Conservation (phyloP, 2,888 invertebrate species). For the Tenthredo notha region DNA sequence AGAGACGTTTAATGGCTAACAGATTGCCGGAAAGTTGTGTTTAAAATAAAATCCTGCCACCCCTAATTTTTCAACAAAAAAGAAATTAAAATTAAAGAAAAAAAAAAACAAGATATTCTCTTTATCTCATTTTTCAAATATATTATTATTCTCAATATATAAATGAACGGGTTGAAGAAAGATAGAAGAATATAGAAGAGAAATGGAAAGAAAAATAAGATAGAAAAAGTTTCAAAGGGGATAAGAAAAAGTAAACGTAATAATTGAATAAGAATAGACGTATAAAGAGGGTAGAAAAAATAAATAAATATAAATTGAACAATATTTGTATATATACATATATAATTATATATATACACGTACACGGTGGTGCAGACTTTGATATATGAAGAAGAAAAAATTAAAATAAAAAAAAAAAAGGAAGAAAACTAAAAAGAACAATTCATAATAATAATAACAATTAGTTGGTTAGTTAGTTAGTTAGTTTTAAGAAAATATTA, state of each 20-base stretch:
- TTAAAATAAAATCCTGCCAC: slow-evolving; percentile 78
- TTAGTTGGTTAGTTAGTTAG: neutral
- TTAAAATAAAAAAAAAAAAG: neutral
- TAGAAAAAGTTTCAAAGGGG: no score
- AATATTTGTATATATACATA: neutral
- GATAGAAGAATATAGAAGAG: no score
- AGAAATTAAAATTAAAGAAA: no score
- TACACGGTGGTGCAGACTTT: slow-evolving; percentile 20
- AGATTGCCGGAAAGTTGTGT: slow-evolving; percentile 94
- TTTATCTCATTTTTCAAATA: no score
- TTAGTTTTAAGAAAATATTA: neutral
- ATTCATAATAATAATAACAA: neutral
- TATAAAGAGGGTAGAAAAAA: neutral
- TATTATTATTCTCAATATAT: no score
- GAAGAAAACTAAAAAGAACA: no score
- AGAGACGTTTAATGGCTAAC: slow-evolving; percentile 92
- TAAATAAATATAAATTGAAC: slow-evolving; percentile 1
- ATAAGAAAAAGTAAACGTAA: slow-evolving; percentile 5
- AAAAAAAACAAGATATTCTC: no score
- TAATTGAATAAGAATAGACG: neutral
- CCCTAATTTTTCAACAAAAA: slow-evolving; percentile 9
- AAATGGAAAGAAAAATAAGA: no score
- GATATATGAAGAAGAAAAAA: neutral
- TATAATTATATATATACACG: neutral
- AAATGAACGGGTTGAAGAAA: no score